Conservation (phyloP, 2,113 vertebrate genomes). For the Apistogramma diplotaenia region DNA sequence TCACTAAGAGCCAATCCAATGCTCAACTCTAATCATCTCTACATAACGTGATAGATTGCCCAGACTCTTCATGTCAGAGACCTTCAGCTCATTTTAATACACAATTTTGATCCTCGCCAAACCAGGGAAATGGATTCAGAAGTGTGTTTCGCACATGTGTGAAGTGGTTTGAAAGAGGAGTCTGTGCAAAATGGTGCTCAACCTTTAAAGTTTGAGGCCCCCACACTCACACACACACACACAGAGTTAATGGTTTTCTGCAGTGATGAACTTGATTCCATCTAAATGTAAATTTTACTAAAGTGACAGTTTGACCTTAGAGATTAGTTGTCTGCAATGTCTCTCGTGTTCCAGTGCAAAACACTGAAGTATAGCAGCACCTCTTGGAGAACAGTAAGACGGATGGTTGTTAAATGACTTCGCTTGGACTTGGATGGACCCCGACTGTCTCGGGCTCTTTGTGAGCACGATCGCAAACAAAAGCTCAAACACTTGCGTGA, state of each 20-base stretch:
- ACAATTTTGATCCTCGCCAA: not conserved
- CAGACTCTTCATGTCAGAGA: conserved; percentile 22
- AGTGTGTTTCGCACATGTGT: conserved; percentile 3
- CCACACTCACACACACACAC: too few species aligned
- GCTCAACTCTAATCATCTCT: conserved; percentile 52
- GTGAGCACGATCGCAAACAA: not conserved
- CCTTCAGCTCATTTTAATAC: conserved; percentile 17
- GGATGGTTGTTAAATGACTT: conserved; percentile 40
- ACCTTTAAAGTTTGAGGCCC: not conserved
- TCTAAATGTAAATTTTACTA: conserved; percentile 32
- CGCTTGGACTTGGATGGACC: conserved; percentile 19
- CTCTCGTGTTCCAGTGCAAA: not conserved
- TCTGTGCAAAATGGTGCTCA: conserved; percentile 16
- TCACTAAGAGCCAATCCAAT: conserved; percentile 9
- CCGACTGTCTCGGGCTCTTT: not conserved
- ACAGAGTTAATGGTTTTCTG: not conserved
- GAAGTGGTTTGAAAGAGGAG: conserved; percentile 29
- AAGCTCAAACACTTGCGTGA: not conserved
- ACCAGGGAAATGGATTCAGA: not conserved
- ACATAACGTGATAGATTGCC: conserved; percentile 35
- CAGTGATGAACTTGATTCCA: conserved; percentile 1
- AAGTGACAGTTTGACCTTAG: not conserved
- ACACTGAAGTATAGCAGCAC: not conserved
- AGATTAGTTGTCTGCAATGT: not conserved
- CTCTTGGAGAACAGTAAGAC: not conserved